Evolutionary conservation across 2,113 vertebrate species (phyloP).

Genomic region (Tragelaphus buxtoni): DNA sequence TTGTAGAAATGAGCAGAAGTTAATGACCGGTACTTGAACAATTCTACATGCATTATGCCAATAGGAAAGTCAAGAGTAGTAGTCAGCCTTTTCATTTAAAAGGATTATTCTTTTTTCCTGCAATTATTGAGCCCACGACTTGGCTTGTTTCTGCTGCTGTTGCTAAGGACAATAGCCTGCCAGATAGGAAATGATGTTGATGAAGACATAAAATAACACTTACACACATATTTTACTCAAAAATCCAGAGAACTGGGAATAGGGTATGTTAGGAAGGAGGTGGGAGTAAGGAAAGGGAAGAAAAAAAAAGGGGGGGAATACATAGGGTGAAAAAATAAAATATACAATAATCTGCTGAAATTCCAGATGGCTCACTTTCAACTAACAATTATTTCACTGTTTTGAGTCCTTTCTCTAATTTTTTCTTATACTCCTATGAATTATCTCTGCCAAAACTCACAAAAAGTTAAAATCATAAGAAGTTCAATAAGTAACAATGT

Average conservation of each 20-base stretch:
- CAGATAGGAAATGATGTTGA: slow-evolving; percentile 61
- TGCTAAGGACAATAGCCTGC: slow-evolving; percentile 43
- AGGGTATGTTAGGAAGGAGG: background rate
- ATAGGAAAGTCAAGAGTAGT: background rate
- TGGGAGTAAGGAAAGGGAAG: background rate
- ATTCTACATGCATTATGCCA: background rate
- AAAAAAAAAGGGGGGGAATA: background rate
- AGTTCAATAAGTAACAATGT: background rate
- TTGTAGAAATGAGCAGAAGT: background rate
- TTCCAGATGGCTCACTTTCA: slow-evolving; percentile 50
- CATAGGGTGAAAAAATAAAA: slow-evolving; percentile 19
- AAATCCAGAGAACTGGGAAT: slow-evolving; percentile 39
- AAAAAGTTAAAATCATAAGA: background rate
- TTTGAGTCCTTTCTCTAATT: slow-evolving; percentile 5
- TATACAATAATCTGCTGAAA: background rate
- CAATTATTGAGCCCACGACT: background rate
- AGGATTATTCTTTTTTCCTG: background rate
- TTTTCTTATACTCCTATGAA: slow-evolving; percentile 5
- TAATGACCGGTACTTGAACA: background rate
- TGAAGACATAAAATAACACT: slow-evolving; percentile 58
- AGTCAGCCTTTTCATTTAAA: background rate
- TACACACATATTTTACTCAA: background rate
- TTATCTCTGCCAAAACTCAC: slow-evolving; percentile 46
- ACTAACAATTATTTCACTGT: slow-evolving; percentile 49
- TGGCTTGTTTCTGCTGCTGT: slow-evolving; percentile 36